phyloP scores from a whole-genome alignment of 2,797 vertebrate species.

The Bradypus variegatus region DNA sequence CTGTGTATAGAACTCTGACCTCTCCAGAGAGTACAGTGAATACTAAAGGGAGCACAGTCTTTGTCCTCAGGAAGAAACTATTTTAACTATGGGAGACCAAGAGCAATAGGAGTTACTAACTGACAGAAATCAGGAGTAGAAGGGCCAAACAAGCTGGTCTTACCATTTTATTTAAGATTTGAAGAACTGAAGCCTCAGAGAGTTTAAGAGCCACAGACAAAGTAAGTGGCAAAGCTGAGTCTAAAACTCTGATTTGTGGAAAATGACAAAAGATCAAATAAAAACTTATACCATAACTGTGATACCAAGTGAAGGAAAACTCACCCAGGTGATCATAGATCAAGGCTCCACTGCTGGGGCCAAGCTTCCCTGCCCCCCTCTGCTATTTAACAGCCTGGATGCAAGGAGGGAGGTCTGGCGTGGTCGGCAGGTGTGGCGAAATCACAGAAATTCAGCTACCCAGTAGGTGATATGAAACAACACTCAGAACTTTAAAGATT shows the following conservation, averaged over 20 bases:
- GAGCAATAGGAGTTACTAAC: not conserved
- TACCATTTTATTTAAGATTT: not conserved
- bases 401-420: not conserved
- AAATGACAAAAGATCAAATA: not conserved
- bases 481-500: not conserved
- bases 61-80: not conserved
- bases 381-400: not conserved
- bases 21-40: not conserved
- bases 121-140: conserved; percentile 2
- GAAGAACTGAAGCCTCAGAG: not conserved
- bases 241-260: conserved; percentile 6
- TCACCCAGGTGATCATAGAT: not conserved
- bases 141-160: not conserved
- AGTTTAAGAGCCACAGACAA: not conserved
- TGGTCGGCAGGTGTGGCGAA: not conserved
- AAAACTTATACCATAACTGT: not conserved
- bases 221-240: not conserved
- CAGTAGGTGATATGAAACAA: not conserved
- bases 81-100: not conserved
- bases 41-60: not conserved
- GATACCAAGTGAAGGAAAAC: not conserved
- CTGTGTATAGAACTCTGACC: not conserved
- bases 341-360: not conserved
- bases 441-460: not conserved
- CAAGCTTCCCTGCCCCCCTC: not conserved